phyloP scores from a whole-genome alignment of 1,140 invertebrate genomes.

The Eupeodes corollae region DNA sequence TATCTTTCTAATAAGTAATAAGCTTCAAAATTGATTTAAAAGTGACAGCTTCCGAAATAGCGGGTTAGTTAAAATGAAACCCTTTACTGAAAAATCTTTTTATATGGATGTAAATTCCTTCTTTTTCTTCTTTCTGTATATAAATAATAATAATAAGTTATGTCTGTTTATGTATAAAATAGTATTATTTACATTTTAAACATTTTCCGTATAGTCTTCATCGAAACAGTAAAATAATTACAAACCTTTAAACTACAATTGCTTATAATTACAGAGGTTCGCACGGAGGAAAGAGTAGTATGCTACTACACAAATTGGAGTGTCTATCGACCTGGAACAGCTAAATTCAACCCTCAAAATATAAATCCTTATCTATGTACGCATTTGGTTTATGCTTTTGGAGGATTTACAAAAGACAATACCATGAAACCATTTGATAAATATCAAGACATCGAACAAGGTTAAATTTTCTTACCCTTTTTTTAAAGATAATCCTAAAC shows the following conservation, averaged over 20 bases:
- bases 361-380: constrained; percentile 93
- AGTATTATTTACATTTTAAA: no score
- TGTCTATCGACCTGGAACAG: constrained; percentile 74
- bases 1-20: no score
- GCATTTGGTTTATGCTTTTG: constrained; percentile 90
- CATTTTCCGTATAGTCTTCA: no score
- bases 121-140: no score
- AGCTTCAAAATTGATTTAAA: no score
- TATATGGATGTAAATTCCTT: no score
- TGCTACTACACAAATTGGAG: constrained; percentile 95
- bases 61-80: no score
- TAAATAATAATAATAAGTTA: no score
- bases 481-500: constrained; percentile 2
- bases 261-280: constrained; percentile 9
- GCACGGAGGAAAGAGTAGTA: constrained; percentile 56
- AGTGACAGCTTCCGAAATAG: no score
- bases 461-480: constrained; percentile 39
- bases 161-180: no score
- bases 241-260: background rate
- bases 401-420: constrained; percentile 83
- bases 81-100: no score
- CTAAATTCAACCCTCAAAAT: constrained; percentile 86
- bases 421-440: constrained; percentile 85
- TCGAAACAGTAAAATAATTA: no score
- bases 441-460: constrained; percentile 91